phyloP scores from a whole-genome alignment of 2,113 vertebrate species.

The Gobius niger region DNA sequence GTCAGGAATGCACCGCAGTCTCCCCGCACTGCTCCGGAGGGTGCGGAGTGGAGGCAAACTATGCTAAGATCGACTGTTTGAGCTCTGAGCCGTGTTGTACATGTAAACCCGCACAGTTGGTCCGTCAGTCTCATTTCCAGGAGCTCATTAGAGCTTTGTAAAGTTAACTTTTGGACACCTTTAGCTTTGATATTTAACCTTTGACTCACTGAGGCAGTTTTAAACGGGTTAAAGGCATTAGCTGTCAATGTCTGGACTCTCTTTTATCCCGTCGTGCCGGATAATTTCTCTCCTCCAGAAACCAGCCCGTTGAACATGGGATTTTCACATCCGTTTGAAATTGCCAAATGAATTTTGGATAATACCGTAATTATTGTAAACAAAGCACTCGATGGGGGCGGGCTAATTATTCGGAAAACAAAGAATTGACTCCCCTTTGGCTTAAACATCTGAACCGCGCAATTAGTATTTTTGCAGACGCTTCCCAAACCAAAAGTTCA shows the following conservation, averaged over 20 bases:
- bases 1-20: background rate
- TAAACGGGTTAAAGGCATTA: too few species aligned
- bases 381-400: slow-evolving; percentile 41
- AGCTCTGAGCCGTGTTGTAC: too few species aligned
- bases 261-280: slow-evolving; percentile 30
- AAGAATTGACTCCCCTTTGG: slow-evolving; percentile 13
- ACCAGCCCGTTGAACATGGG: slow-evolving; percentile 11
- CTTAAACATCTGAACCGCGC: background rate
- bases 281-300: slow-evolving; percentile 38
- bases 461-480: slow-evolving; percentile 10
- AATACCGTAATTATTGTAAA: slow-evolving; percentile 52
- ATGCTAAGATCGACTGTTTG: too few species aligned
- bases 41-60: too few species aligned
- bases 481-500: slow-evolving; percentile 33
- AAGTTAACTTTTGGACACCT: too few species aligned
- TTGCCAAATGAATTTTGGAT: slow-evolving; percentile 33
- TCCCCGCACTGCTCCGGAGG: background rate
- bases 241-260: slow-evolving; percentile 6
- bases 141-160: too few species aligned
- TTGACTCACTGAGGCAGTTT: too few species aligned
- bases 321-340: slow-evolving; percentile 29
- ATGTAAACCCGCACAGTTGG: too few species aligned
- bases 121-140: too few species aligned
- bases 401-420: slow-evolving; percentile 39
- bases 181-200: too few species aligned